Evolutionary conservation across 2,113 vertebrate genomes (phyloP).

Genomic region (Otis tarda): DNA sequence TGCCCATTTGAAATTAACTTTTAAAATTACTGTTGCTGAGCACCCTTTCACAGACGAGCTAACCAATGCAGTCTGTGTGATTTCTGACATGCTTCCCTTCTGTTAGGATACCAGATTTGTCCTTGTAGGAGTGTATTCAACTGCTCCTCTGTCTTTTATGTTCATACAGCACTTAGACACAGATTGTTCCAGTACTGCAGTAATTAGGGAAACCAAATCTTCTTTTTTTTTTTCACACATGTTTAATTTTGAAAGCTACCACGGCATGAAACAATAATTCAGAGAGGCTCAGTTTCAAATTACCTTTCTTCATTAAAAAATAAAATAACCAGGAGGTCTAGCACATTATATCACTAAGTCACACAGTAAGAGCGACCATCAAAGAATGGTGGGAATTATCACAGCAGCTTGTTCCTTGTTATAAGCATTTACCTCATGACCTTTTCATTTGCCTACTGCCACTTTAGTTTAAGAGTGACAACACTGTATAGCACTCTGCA

Average conservation of each 20-base stretch:
- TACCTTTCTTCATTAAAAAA: constrained; percentile 61
- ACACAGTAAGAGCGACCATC: constrained; percentile 66
- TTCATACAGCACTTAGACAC: background rate
- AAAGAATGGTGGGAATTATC: constrained; percentile 73
- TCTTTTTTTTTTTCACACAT: background rate
- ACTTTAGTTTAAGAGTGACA: constrained; percentile 72
- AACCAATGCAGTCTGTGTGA: background rate
- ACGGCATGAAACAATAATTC: constrained; percentile 10
- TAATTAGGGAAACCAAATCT: background rate
- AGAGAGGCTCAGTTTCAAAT: constrained; percentile 20
- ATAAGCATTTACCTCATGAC: constrained; percentile 63
- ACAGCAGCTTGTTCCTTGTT: constrained; percentile 67
- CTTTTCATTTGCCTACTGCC: constrained; percentile 67
- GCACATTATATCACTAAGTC: constrained; percentile 70
- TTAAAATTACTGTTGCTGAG: background rate
- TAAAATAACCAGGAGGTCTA: constrained; percentile 66
- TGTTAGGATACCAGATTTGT: background rate
- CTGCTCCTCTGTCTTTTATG: background rate
- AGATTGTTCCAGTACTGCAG: background rate
- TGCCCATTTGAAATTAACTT: background rate
- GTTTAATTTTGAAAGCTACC: constrained; percentile 17
- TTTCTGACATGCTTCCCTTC: background rate
- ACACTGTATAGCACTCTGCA: constrained; percentile 46
- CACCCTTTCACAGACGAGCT: background rate
- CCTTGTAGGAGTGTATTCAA: background rate